Evolutionary conservation across 2,888 invertebrate species (phyloP).

Genomic region (Geotrupes spiniger): DNA sequence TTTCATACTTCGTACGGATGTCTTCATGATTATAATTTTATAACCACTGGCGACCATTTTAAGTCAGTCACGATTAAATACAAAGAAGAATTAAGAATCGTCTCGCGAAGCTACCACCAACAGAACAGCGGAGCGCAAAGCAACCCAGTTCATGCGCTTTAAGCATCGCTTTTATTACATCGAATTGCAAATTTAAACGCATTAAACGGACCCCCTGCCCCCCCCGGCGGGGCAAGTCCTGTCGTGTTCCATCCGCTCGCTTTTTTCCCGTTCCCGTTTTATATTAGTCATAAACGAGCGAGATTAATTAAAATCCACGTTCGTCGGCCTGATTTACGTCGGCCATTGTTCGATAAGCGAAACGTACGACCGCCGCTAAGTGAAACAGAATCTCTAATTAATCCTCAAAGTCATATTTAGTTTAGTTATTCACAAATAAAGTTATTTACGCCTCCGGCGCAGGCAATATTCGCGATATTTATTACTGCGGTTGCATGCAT

Average conservation of each 20-base stretch:
- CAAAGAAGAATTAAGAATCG: too few species aligned
- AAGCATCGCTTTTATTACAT: too few species aligned
- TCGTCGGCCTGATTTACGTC: not conserved
- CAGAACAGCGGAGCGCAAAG: too few species aligned
- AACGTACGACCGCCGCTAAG: slow-evolving; percentile 5
- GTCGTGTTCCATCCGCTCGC: not conserved
- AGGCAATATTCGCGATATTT: slow-evolving; percentile 9
- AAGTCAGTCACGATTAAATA: too few species aligned
- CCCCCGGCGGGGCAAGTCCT: not conserved
- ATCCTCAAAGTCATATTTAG: slow-evolving; percentile 10
- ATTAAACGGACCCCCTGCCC: not conserved
- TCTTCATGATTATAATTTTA: too few species aligned
- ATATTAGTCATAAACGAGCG: slow-evolving; percentile 3
- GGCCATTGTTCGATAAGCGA: slow-evolving; percentile 1
- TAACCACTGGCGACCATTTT: too few species aligned
- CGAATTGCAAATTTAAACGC: not conserved
- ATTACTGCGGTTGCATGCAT: slow-evolving; percentile 7
- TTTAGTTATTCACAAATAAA: slow-evolving; percentile 6
- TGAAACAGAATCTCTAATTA: slow-evolving; percentile 6
- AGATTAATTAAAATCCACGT: slow-evolving; percentile 3
- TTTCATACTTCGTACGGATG: too few species aligned
- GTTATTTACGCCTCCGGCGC: slow-evolving; percentile 8
- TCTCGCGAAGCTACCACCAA: too few species aligned
- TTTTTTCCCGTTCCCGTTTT: not conserved
- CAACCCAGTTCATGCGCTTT: too few species aligned